Evolutionary conservation across 2,888 invertebrate species (phyloP).

Genomic region (Apoda limacodes): DNA sequence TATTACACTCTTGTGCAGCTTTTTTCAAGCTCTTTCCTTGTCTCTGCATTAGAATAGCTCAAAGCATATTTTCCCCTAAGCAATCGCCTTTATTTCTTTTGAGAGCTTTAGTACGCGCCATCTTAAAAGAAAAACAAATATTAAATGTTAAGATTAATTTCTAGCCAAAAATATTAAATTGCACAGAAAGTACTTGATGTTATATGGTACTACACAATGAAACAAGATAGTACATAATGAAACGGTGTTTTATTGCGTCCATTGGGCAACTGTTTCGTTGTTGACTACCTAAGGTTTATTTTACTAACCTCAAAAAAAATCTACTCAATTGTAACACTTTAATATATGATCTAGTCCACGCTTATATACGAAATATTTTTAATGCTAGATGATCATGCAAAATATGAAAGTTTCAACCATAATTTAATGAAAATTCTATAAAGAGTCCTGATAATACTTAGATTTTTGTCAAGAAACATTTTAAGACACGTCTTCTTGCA

Average conservation of each 20-base stretch:
- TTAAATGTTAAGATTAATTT: conserved; percentile 1
- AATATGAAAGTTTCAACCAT: neutral
- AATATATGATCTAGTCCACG: neutral
- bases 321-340: neutral
- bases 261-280: neutral
- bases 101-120: conserved; percentile 3
- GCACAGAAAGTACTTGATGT: neutral
- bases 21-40: conserved; percentile 5
- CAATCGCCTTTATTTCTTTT: conserved; percentile 4
- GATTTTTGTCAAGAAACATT: conserved; percentile 1
- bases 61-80: conserved; percentile 3
- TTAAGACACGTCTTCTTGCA: conserved; percentile 1
- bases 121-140: conserved; percentile 2
- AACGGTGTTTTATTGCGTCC: conserved; percentile 5
- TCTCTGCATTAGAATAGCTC: conserved; percentile 4
- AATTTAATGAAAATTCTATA: conserved; percentile 2
- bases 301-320: conserved; percentile 1
- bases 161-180: neutral
- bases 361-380: neutral
- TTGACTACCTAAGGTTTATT: conserved; percentile 1
- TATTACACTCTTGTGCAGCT: conserved; percentile 3
- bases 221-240: conserved; percentile 5
- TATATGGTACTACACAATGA: conserved; percentile 2
- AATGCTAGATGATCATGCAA: conserved; percentile 1
- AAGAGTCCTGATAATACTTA: neutral